Percentiles rank a stretch among this genome's conserved stretches.
Conservation (phyloP, 2,888 invertebrate species). For the Plebejus melissa region DNA sequence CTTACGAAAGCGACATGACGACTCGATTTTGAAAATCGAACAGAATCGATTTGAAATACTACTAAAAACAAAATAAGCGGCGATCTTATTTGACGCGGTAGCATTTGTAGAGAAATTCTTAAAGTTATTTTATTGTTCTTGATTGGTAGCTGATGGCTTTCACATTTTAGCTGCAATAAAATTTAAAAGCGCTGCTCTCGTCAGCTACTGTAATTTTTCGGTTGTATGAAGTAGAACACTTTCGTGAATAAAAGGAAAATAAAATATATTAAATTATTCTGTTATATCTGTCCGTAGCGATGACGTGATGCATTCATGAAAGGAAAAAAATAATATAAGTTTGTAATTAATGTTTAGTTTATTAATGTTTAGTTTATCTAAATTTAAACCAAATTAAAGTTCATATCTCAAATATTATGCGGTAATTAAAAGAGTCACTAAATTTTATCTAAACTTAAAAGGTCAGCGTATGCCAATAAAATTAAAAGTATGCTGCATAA, state of each 20-base stretch:
- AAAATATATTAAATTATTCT: background rate
- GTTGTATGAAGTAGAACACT: background rate
- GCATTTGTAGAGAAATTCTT: background rate
- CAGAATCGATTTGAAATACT: background rate
- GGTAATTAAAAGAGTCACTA: background rate
- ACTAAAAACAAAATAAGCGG: background rate
- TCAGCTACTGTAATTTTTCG: background rate
- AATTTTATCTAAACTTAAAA: background rate
- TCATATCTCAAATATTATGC: background rate
- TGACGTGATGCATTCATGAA: background rate
- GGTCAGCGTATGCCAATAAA: background rate
- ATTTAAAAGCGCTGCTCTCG: background rate
- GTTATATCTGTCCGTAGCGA: background rate
- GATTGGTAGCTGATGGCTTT: background rate
- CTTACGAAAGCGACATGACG: background rate
- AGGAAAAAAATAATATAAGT: background rate
- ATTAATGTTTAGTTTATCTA: background rate
- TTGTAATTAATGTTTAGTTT: background rate
- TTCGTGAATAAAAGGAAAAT: background rate
- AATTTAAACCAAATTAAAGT: background rate
- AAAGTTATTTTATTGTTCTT: background rate
- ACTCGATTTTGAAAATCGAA: background rate
- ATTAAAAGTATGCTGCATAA: background rate
- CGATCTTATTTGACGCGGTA: background rate
- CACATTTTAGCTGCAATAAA: background rate